Conservation (phyloP, 2,797 vertebrate genomes). For the Chelonia mydas region DNA sequence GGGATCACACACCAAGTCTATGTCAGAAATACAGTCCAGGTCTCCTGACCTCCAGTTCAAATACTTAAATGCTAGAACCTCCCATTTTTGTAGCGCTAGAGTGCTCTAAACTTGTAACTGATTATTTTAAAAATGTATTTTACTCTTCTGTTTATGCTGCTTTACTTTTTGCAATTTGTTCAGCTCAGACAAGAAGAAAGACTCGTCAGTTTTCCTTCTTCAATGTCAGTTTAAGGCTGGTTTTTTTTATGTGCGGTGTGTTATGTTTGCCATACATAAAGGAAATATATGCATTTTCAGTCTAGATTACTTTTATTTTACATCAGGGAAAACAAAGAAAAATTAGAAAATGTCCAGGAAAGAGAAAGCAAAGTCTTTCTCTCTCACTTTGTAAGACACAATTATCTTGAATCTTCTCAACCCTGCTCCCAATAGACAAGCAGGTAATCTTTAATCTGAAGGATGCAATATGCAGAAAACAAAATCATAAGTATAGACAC, state of each 20-base stretch:
- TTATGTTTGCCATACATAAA: accelerated
- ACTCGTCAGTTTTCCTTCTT: background rate
- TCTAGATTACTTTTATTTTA: background rate
- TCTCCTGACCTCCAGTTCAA: background rate
- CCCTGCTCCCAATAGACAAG: background rate
- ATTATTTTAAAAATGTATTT: accelerated
- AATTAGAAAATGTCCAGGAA: accelerated
- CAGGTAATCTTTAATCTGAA: background rate
- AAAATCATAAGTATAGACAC: background rate
- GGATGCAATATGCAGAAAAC: background rate
- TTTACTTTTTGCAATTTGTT: background rate
- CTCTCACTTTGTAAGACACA: background rate
- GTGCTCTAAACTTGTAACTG: accelerated
- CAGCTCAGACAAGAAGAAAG: accelerated
- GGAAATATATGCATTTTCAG: accelerated
- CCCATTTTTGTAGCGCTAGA: background rate
- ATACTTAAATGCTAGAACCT: background rate
- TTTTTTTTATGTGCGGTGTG: accelerated
- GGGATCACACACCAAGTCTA: background rate
- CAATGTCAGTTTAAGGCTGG: background rate
- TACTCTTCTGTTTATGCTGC: accelerated
- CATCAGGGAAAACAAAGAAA: background rate
- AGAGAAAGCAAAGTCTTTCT: background rate
- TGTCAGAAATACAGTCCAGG: background rate
- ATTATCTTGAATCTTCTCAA: background rate